Evolutionary conservation across 1,140 invertebrate species (phyloP), one percentile per base, ranked within the genome.

Genomic region (Ditylenchus dipsaci): DNA sequence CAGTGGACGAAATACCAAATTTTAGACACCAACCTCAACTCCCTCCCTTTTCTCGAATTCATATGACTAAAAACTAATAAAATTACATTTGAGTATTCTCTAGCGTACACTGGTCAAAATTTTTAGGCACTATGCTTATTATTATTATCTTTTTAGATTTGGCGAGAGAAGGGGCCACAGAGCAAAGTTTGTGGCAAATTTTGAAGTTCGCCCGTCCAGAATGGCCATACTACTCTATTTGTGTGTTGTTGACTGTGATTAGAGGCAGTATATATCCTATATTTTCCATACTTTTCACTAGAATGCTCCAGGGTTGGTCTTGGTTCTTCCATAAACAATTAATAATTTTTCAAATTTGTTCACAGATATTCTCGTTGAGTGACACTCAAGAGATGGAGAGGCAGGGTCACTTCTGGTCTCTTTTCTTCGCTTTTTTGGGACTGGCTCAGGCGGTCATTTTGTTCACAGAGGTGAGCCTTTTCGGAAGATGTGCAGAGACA

Each of bases 401-500:
- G 13, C 27, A 80, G 26, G 78, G 78, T 45, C 78, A 80, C 49
- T 67, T 76, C 38, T 79, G 76, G 76, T 76, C 77, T 13, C 65
- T 79, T 0, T 70, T 80, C 69, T 79, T 79, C 63, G 42, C 80
- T 0, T 67, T 71, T 15, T 38, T 73, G 43, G 65, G 67, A 11
- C 30, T 42, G 0, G 19, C 70, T 17, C 68, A 74, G 49, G 71
- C 47, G 17, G 29, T 63, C 1, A 57, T 69, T 15, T 67, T 79
- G 67, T 59, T 79, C 21, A 38, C 68, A 15, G 65, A 72, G 59
- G 63, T 68, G 0, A 65, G 76, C 49, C n/a, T 53, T 3, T 77
- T 81, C 62, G 78, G 78, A 45, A 29, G 65, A 49, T 68, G 84
- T 57, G 84, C 86, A 11, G 86, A 87, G 76, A 63, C 69, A 27